Base-by-base conservation (phyloP, 1,140 invertebrate genomes). In the Chironomus tepperi region DNA sequence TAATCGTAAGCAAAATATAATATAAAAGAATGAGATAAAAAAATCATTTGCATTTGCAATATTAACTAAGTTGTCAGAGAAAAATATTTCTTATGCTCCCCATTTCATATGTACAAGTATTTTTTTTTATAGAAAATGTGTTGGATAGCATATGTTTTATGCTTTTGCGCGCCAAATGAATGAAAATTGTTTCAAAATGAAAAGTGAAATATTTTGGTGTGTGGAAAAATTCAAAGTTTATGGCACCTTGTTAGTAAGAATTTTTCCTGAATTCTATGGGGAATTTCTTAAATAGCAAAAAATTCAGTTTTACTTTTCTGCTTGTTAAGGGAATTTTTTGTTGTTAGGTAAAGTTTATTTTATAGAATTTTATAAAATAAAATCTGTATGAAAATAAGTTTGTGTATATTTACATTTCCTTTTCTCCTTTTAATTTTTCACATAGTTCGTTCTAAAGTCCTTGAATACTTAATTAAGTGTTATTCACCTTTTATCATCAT, bases 401-500 rank as follows among this genome's bases (percentile, higher is more conserved):
- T 34, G 24, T 34, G 5, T 34, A n/a, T n/a, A n/a, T n/a, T n/a
- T n/a, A n/a, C n/a, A 34, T 34, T 34, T 34, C 19, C 65, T 70
- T 70, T 70, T 70, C 65, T 70, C 65, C 65, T 70, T 70, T 70
- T 70, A 70, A 70, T 70, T 70, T 70, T 70, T 70, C 65, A 21
- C 16, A 70, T 6, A 70, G n/a, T 70, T 57, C 10, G 10, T 57
- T 57, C 47, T 5, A 15, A n/a, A 57, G 47, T 57, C 47, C 47
- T 57, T 57, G 47, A 57, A 57, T 16, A 9, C n/a, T 21, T 16
- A 9, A 9, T 34, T 2, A 34, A 34, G 24, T 34, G 3, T 21
- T 18, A 21, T 70, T 70, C 65, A 70, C 65, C 65, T 70, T 34
- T 70, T 21, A 57, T n/a, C 47, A 12, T 12, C 47, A 57, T 57